A percentile compares a stretch with the other conserved stretches of the same genome.
phyloP scores from a whole-genome alignment of 2,113 vertebrate genomes.

The Lampris incognitus region DNA sequence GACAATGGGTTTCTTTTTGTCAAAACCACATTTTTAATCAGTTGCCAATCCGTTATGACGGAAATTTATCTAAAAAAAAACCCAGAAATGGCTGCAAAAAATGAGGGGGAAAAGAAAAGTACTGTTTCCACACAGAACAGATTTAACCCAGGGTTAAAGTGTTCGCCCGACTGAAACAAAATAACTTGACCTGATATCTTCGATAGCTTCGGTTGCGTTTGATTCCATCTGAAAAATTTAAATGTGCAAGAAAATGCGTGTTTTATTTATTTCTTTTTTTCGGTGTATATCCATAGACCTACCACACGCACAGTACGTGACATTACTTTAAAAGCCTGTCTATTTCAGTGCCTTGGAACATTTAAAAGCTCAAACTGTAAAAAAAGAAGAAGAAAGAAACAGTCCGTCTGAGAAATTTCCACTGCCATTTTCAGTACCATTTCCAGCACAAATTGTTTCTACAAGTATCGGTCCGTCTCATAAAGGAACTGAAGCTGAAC shows the following conservation, averaged over 20 bases:
- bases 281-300: not conserved
- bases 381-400: conserved; percentile 8
- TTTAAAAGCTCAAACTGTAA: conserved; percentile 57
- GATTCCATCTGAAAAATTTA: not conserved
- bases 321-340: conserved; percentile 32
- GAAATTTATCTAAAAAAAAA: too few species aligned
- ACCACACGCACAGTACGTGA: conserved; percentile 4
- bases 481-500: conserved; percentile 76
- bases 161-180: not conserved
- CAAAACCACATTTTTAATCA: not conserved
- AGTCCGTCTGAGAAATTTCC: conserved; percentile 52
- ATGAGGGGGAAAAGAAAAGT: too few species aligned
- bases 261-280: not conserved
- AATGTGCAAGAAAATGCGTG: not conserved
- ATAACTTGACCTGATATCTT: not conserved
- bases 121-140: too few species aligned
- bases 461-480: conserved; percentile 73
- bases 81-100: too few species aligned
- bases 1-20: too few species aligned
- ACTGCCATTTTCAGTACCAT: conserved; percentile 53
- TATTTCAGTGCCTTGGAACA: conserved; percentile 42
- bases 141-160: too few species aligned
- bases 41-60: not conserved
- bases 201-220: too few species aligned
- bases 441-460: conserved; percentile 68